Percentiles rank a stretch among this genome's conserved stretches.
phyloP scores from a whole-genome alignment of 2,888 invertebrate genomes.

The Coronaproctus castanopsis region DNA sequence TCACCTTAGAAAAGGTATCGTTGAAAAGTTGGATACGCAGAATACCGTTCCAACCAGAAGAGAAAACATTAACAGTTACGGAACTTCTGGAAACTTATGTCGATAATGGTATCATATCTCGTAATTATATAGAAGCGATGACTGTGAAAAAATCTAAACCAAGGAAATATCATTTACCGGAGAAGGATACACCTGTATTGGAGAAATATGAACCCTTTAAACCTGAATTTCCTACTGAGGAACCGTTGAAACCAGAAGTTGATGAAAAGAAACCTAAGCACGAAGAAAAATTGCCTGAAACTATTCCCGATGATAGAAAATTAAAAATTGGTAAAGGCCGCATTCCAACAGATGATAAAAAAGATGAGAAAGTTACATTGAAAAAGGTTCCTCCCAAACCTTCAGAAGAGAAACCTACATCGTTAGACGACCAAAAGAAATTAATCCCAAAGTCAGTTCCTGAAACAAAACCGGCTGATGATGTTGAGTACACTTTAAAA shows the following conservation, averaged over 20 bases:
- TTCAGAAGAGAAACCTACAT: slow-evolving; percentile 20
- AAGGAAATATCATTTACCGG: slow-evolving; percentile 18
- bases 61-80: slow-evolving; percentile 25
- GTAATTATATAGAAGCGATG: slow-evolving; percentile 23
- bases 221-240: slow-evolving; percentile 18
- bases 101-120: slow-evolving; percentile 23
- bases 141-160: slow-evolving; percentile 21
- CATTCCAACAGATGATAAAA: slow-evolving; percentile 24
- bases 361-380: slow-evolving; percentile 28
- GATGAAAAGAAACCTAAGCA: slow-evolving; percentile 15
- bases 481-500: slow-evolving; percentile 19
- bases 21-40: slow-evolving; percentile 48
- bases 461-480: slow-evolving; percentile 19
- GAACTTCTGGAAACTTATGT: slow-evolving; percentile 22
- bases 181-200: slow-evolving; percentile 18
- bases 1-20: slow-evolving; percentile 40
- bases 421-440: slow-evolving; percentile 17
- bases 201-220: slow-evolving; percentile 19
- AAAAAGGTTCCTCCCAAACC: slow-evolving; percentile 26
- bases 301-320: slow-evolving; percentile 27
- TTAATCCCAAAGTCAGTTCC: slow-evolving; percentile 17
- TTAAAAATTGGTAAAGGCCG: slow-evolving; percentile 33
- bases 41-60: slow-evolving; percentile 28
- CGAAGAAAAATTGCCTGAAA: slow-evolving; percentile 26
- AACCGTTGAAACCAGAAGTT: slow-evolving; percentile 22